Percentiles rank a stretch among this genome's conserved stretches.
Conservation (phyloP, 2,888 invertebrate species). For the Eucera pruinosa region DNA sequence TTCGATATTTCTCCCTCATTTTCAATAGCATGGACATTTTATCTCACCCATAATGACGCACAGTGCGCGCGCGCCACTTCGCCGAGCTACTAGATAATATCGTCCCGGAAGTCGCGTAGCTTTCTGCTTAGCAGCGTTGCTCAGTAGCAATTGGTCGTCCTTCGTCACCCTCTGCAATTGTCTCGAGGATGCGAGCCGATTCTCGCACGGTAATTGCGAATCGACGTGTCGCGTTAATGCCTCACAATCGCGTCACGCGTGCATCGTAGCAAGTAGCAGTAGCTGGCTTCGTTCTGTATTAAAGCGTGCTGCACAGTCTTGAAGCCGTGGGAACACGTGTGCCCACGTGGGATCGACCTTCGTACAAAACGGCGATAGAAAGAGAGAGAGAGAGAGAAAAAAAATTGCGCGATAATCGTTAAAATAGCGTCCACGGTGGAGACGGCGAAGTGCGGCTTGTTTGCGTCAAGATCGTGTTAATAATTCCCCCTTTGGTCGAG, state of each 20-base stretch:
- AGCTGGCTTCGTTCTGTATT: conserved; percentile 41
- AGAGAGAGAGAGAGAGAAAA: neutral
- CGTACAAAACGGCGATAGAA: too few relatives aligned
- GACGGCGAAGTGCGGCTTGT: too few relatives aligned
- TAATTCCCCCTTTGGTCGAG: too few relatives aligned
- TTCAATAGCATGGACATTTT: too few relatives aligned
- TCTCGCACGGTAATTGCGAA: conserved; percentile 72
- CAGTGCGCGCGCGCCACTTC: conserved; percentile 31
- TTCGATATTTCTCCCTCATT: too few relatives aligned
- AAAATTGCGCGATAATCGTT: too few relatives aligned
- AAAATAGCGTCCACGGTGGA: too few relatives aligned
- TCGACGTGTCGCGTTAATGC: conserved; percentile 69
- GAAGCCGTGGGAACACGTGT: conserved; percentile 55
- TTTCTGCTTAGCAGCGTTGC: conserved; percentile 67
- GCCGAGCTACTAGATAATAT: conserved; percentile 60
- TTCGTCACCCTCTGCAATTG: conserved; percentile 71
- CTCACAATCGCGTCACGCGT: conserved; percentile 51
- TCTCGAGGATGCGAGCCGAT: conserved; percentile 70
- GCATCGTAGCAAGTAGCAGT: too few relatives aligned
- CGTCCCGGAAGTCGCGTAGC: conserved; percentile 66
- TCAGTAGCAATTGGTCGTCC: conserved; percentile 67
- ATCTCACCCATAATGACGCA: conserved; percentile 28
- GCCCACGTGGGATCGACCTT: neutral
- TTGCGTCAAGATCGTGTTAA: neutral
- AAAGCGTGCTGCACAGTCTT: conserved; percentile 53